phyloP scores from a whole-genome alignment of 2,888 invertebrate species.

The Eudasyphora cyanicolor region DNA sequence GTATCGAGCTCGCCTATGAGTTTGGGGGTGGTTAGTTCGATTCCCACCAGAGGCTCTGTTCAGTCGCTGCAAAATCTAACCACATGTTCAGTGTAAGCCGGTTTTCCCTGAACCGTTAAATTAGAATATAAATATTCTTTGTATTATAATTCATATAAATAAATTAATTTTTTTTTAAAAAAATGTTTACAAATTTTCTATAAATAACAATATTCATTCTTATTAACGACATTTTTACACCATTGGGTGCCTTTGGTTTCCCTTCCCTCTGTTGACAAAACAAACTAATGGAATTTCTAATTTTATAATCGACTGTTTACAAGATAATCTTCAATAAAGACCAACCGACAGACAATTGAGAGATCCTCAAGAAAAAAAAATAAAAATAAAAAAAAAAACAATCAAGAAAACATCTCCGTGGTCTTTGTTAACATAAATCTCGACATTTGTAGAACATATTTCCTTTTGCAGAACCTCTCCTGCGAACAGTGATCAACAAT shows the following conservation, averaged over 20 bases:
- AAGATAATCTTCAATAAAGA: background rate
- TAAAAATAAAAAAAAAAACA: background rate
- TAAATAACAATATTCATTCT: too few relatives aligned
- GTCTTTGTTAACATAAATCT: constrained; percentile 48
- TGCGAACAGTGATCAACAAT: background rate
- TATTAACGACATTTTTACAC: too few relatives aligned
- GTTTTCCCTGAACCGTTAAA: too few relatives aligned
- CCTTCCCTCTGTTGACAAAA: background rate
- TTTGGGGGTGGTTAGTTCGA: too few relatives aligned
- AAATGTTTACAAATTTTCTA: too few relatives aligned
- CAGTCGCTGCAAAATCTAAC: too few relatives aligned
- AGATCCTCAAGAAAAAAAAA: background rate
- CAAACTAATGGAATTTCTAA: constrained; percentile 22
- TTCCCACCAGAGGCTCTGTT: too few relatives aligned
- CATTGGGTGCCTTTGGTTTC: background rate
- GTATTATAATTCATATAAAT: too few relatives aligned
- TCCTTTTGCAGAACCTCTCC: background rate
- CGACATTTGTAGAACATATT: constrained; percentile 62
- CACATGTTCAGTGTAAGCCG: too few relatives aligned
- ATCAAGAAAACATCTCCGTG: background rate
- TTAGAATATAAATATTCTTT: too few relatives aligned
- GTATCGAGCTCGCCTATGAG: too few relatives aligned
- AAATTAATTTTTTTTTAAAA: too few relatives aligned
- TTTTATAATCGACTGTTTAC: constrained; percentile 35
- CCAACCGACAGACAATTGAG: background rate